These are phyloP conservation scores for Agrilus planipennis DNA, from an alignment of 1,140 invertebrate genomes.

Conservation along the genomic window DNA sequence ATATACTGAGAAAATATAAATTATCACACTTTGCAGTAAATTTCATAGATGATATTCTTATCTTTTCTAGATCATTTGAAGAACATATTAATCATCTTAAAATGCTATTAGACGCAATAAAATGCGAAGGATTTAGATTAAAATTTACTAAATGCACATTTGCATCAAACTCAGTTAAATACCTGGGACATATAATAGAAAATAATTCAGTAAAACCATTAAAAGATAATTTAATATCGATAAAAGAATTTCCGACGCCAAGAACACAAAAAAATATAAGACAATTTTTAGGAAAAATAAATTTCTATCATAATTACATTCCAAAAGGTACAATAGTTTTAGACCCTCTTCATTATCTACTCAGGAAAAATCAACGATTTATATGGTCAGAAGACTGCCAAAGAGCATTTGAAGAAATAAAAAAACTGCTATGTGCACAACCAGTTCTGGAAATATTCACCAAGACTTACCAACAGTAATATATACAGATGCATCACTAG, in stretches of 20 bases:
- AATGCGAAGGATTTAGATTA: slow-evolving; percentile 18
- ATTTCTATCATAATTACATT: slow-evolving; percentile 27
- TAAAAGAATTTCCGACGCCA: slow-evolving; percentile 18
- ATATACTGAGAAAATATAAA: slow-evolving; percentile 25
- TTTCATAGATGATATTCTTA: no score
- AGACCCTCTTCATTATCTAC: slow-evolving; percentile 2
- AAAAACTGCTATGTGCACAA: background rate
- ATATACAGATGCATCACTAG: background rate
- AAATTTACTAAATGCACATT: slow-evolving; percentile 24
- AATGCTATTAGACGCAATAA: slow-evolving; percentile 21
- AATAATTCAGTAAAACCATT: slow-evolving; percentile 26
- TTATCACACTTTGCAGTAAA: slow-evolving; percentile 18
- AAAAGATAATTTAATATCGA: slow-evolving; percentile 20
- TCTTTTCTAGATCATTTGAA: slow-evolving; percentile 26
- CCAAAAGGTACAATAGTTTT: slow-evolving; percentile 15
- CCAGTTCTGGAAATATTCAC: no score
- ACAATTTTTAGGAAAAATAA: slow-evolving; percentile 28
- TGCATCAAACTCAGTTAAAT: slow-evolving; percentile 17
- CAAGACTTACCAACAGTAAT: no score
- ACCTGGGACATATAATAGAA: slow-evolving; percentile 20
- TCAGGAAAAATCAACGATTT: background rate
- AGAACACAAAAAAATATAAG: slow-evolving; percentile 21
- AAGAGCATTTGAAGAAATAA: slow-evolving; percentile 2
- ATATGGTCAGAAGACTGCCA: slow-evolving; percentile 3
- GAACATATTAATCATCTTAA: slow-evolving; percentile 24